Evolutionary conservation across 2,888 invertebrate genomes (phyloP), one percentile per base, ranked within the genome.

Genomic region (Pocota personata): DNA sequence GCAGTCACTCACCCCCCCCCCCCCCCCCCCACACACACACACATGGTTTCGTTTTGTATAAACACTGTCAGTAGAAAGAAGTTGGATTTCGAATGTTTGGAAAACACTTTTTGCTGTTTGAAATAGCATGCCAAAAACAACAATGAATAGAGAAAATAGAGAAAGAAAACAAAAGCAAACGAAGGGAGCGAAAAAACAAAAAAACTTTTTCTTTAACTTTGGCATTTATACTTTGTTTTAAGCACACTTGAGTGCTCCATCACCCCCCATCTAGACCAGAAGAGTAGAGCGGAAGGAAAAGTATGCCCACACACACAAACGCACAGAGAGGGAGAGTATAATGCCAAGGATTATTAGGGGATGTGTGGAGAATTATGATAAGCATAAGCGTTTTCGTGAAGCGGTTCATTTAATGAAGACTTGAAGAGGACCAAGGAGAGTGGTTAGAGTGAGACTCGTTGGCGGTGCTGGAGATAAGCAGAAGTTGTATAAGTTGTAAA

Each of bases 361-460:
- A 79, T 71, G 78, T 79, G 71, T 79, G 78, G 71, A 57, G 78
- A 79, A 79, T 79, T 79, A 79, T 79, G 78, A 79, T 79, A 79
- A 79, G 78, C 71, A 72, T 79, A 64, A 71, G 77, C 40, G 50
- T 78, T 77, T 69, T 62, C 50, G 52, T 24, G 35, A 78, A 78
- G 30, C 71, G 62, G 52, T 60, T 57, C 78, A 37, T 71, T 71
- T 79, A 79, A 79, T 79, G 64, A 72, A 64, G 55, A 55, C 55
- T 64, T 43, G 60, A 69, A 76, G 46, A 32, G 55, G 43, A n/a
- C 43, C 24, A 10, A n/a, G 48, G 40, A 19, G 62, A 21, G 32
- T 58, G 32, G 69, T 35, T 10, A 32, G 24, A 16, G 10, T 37
- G 19, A 8, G 32, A 7, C 14, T 5, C 30, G 30, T 5, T 48